phyloP scores from a whole-genome alignment of 2,888 invertebrate species.

The Palloptera scutellata region DNA sequence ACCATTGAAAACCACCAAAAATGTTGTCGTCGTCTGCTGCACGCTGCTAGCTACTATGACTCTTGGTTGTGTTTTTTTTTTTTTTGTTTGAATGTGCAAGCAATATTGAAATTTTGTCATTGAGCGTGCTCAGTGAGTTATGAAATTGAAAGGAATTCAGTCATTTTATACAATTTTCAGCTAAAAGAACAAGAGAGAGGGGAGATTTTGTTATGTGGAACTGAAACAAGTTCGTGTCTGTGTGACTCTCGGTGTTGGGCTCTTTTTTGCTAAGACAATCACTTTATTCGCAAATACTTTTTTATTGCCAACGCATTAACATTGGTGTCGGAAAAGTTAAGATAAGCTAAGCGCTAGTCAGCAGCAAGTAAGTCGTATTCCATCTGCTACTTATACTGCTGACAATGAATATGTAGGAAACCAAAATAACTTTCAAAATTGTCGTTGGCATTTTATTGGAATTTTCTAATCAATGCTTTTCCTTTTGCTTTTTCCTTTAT shows the following conservation, averaged over 20 bases:
- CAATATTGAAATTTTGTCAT: slow-evolving; percentile 55
- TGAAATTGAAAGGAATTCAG: slow-evolving; percentile 60
- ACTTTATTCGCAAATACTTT: too few species aligned
- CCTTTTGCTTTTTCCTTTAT: too few species aligned
- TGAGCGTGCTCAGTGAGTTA: slow-evolving; percentile 60
- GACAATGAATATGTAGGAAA: background rate
- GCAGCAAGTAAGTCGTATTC: too few species aligned
- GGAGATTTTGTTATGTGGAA: background rate
- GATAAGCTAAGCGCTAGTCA: too few species aligned
- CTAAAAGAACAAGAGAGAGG: background rate
- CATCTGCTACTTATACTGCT: background rate
- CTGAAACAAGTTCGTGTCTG: too few species aligned
- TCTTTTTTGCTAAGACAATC: too few species aligned
- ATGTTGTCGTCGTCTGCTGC: too few species aligned
- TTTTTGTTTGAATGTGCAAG: slow-evolving; percentile 37
- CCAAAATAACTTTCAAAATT: slow-evolving; percentile 8
- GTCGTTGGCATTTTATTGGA: slow-evolving; percentile 26
- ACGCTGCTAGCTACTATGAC: background rate
- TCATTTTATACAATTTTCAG: slow-evolving; percentile 36
- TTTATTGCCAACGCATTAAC: slow-evolving; percentile 1
- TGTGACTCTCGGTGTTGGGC: background rate
- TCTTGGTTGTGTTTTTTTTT: background rate
- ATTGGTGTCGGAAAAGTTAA: background rate
- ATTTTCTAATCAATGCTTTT: slow-evolving; percentile 25
- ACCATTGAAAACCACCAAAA: too few species aligned